These are phyloP conservation scores for Lutjanus campechanus DNA, from an alignment of 2,797 vertebrate genomes.

Conservation along the genomic window DNA sequence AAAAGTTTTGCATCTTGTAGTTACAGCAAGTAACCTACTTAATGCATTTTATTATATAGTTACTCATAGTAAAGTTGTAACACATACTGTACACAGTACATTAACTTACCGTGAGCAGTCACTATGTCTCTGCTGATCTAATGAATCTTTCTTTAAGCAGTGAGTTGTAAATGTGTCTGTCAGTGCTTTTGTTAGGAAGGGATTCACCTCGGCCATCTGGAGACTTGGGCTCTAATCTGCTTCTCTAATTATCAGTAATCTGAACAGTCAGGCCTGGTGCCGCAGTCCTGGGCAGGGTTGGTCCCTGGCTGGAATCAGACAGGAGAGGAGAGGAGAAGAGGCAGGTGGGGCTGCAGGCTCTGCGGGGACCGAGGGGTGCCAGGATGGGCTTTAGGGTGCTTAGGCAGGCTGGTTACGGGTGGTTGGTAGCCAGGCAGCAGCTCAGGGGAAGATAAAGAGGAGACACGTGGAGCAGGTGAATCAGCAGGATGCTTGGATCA, in stretches of 20 bases:
- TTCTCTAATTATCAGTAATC: conserved; percentile 81
- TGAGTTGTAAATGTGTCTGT: conserved; percentile 47
- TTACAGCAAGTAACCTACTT: not conserved
- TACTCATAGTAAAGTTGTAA: not conserved
- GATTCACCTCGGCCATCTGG: conserved; percentile 83
- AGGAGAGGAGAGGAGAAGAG: conserved; percentile 32
- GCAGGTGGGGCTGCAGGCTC: conserved; percentile 14
- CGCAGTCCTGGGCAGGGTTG: conserved; percentile 26
- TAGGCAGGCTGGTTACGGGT: conserved; percentile 38
- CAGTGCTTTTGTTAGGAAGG: conserved; percentile 28
- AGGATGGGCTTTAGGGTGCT: conserved; percentile 59
- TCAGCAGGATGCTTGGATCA: conserved; percentile 18
- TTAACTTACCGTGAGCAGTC: not conserved
- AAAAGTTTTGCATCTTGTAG: not conserved
- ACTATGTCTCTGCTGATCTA: conserved; percentile 5
- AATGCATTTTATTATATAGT: not conserved
- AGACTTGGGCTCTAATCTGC: conserved; percentile 74
- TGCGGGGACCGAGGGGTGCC: conserved; percentile 30
- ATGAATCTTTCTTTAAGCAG: conserved; percentile 26
- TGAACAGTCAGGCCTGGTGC: conserved; percentile 57
- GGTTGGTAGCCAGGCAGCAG: conserved; percentile 43
- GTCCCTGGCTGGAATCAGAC: conserved; percentile 22
- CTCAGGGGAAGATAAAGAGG: conserved; percentile 43
- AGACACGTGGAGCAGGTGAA: conserved; percentile 34
- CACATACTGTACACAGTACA: not conserved